A percentile compares a stretch with the other conserved stretches of the same genome.
phyloP scores from a whole-genome alignment of 2,113 vertebrate genomes.

The Erythrolamprus reginae region DNA sequence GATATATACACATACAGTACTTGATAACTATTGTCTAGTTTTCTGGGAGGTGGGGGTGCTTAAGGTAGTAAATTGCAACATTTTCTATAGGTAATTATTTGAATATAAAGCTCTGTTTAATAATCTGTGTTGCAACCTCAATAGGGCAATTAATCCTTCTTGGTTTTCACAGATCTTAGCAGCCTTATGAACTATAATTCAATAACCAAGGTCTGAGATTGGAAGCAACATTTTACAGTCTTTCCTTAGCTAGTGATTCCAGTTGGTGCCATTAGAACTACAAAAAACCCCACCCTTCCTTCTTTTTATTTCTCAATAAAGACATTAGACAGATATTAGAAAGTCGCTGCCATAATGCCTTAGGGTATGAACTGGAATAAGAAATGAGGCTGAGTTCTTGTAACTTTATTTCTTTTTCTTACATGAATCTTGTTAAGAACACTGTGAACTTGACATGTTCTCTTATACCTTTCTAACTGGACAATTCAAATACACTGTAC shows the following conservation, averaged over 20 bases:
- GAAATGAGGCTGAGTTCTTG: not conserved
- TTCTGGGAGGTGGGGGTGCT: not conserved
- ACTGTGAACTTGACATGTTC: not conserved
- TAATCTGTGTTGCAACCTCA: not conserved
- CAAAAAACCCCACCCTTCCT: not conserved
- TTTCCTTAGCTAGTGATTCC: not conserved
- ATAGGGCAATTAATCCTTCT: not conserved
- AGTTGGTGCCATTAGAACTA: not conserved
- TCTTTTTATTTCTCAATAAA: not conserved
- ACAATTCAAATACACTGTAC: not conserved
- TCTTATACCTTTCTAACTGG: not conserved
- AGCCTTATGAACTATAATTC: not conserved
- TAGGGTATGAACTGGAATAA: not conserved
- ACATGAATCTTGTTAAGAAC: not conserved
- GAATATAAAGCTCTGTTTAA: not conserved
- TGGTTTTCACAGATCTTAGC: not conserved
- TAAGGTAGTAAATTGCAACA: not conserved
- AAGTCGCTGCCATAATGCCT: not conserved
- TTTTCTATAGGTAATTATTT: not conserved
- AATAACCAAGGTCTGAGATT: not conserved
- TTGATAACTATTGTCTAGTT: not conserved
- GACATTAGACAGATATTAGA: not conserved
- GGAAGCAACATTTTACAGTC: not conserved
- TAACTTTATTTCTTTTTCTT: not conserved
- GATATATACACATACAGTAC: no score